Evolutionary conservation across 2,888 invertebrate species (phyloP).

Genomic region (Tromatobia lineatoria): DNA sequence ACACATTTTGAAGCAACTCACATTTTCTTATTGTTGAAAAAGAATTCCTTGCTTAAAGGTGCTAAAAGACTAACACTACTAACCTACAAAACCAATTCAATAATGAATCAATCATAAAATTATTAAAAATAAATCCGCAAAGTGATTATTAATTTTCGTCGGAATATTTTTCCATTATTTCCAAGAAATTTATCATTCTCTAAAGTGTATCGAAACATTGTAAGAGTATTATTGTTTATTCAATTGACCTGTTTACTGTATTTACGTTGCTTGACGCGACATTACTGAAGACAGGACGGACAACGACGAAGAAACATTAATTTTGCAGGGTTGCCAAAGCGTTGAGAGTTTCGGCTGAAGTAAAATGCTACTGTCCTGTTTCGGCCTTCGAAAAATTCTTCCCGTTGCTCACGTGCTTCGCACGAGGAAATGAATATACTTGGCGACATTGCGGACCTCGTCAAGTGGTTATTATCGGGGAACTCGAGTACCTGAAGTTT

Average conservation of each 20-base stretch:
- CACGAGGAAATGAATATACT: constrained; percentile 17
- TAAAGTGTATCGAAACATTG: neutral
- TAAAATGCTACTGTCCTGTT: neutral
- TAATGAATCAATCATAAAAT: no score
- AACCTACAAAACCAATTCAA: no score
- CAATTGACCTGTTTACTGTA: constrained; percentile 1
- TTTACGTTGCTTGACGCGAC: neutral
- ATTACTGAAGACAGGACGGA: neutral
- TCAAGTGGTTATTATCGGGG: neutral
- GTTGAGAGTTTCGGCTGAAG: neutral
- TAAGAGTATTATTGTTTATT: neutral
- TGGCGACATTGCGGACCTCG: constrained; percentile 3
- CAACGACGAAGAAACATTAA: neutral
- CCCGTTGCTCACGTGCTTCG: constrained; percentile 21
- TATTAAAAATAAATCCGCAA: no score
- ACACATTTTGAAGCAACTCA: neutral
- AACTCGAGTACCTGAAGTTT: neutral
- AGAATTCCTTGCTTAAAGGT: neutral
- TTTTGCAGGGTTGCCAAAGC: constrained; percentile 33
- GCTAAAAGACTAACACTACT: no score
- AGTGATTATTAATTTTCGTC: no score
- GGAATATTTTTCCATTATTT: no score
- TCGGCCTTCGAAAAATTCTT: constrained; percentile 2
- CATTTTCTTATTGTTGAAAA: neutral
- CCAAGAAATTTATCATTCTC: neutral